A percentile compares a stretch with the other conserved stretches of the same genome.
Conservation (phyloP, 2,797 vertebrate species). For the Falco columbarius region DNA sequence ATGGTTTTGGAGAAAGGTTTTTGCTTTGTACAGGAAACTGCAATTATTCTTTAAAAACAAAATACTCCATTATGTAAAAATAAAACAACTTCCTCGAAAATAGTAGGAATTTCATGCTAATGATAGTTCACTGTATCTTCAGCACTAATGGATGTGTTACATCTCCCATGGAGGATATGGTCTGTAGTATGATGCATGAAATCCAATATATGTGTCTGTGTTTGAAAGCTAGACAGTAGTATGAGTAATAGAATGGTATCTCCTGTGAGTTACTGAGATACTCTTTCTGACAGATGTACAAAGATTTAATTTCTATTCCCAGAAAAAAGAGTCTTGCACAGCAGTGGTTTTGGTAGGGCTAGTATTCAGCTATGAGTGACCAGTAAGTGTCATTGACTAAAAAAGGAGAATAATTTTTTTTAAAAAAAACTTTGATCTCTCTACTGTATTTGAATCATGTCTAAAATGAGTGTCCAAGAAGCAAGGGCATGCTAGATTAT, state of each 20-base stretch:
- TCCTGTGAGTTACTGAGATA: background rate
- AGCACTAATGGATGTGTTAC: background rate
- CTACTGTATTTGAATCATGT: background rate
- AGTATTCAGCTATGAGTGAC: fast-evolving
- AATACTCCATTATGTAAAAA: background rate
- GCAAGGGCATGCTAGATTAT: background rate
- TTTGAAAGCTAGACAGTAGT: background rate
- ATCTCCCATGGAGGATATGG: background rate
- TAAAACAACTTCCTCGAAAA: background rate
- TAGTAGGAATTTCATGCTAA: background rate
- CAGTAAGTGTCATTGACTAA: background rate
- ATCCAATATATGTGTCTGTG: background rate
- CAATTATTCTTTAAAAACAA: background rate
- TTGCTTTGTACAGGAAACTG: background rate
- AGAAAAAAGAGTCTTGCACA: background rate
- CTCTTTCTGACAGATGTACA: background rate
- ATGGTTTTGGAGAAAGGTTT: background rate
- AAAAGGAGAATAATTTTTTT: background rate
- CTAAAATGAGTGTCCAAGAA: background rate
- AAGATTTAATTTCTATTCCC: background rate
- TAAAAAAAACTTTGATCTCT: background rate
- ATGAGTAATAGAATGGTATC: background rate
- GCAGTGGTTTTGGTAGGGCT: background rate
- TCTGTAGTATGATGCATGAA: background rate
- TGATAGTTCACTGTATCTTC: background rate